Conservation (phyloP, 37 sponge, comb jelly and placozoan genomes). For the Theonella swinhoei region DNA sequence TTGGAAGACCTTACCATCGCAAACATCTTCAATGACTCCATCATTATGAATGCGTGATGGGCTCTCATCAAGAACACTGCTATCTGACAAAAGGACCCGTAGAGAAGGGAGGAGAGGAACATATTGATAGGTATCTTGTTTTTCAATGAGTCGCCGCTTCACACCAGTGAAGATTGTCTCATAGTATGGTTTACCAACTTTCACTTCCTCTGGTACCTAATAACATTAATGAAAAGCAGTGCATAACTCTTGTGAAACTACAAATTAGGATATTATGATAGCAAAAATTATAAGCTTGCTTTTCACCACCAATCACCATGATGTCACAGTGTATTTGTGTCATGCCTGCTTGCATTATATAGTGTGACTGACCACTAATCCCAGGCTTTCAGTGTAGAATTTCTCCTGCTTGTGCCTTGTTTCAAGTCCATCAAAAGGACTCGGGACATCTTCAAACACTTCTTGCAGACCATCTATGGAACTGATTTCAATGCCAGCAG, state of each 20-base stretch:
- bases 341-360: too few species aligned
- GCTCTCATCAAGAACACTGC: conserved; percentile 1
- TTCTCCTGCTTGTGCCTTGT: conserved; percentile 26
- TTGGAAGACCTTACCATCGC: too few species aligned
- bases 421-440: conserved; percentile 24
- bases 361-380: conserved; percentile 9
- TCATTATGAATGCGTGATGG: not conserved
- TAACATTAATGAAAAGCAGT: too few species aligned
- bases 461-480: conserved; percentile 1
- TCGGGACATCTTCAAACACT: not conserved
- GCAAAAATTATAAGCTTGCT: too few species aligned
- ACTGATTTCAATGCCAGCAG: not conserved
- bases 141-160: conserved; percentile 16
- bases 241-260: too few species aligned
- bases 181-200: conserved; percentile 32
- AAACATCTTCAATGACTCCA: conserved; percentile 33
- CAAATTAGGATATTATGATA: too few species aligned
- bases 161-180: conserved; percentile 12
- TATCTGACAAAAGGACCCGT: conserved; percentile 8
- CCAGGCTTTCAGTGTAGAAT: not conserved
- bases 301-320: too few species aligned
- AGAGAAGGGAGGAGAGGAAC: conserved; percentile 29
- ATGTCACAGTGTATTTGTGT: too few species aligned
- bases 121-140: conserved; percentile 42
- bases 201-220: conserved; percentile 45